Conservation (phyloP, 2,888 invertebrate genomes). For the Coelopa pilipes region DNA sequence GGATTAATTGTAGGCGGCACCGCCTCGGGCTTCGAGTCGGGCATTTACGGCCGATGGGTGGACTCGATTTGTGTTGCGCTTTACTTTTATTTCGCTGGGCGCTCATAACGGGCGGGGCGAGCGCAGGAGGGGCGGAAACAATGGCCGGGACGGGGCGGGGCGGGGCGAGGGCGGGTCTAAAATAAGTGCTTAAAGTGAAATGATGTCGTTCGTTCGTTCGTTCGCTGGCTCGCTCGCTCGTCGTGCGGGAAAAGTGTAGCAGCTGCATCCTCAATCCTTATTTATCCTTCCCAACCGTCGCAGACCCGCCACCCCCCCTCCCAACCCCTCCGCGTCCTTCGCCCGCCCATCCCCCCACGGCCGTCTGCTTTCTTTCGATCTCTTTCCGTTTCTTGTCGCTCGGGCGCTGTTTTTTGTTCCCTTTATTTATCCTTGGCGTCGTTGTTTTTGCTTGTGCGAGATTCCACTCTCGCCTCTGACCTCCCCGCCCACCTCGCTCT, state of each 20-base stretch:
- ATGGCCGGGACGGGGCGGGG: slow-evolving; percentile 3
- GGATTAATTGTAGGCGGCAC: slow-evolving; percentile 25
- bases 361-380: slow-evolving; percentile 1
- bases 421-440: slow-evolving; percentile 19
- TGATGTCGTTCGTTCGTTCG: slow-evolving; percentile 56
- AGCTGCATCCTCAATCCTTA: slow-evolving; percentile 55
- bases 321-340: not conserved
- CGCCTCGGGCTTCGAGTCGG: slow-evolving; percentile 24
- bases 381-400: too few species aligned
- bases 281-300: slow-evolving; percentile 51
- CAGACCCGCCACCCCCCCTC: too few species aligned
- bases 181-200: slow-evolving; percentile 64
- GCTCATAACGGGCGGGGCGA: slow-evolving; percentile 13
- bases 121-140: not conserved
- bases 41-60: not conserved
- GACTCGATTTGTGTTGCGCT: not conserved
- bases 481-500: not conserved
- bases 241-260: slow-evolving; percentile 56
- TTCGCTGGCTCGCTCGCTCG: too few species aligned
- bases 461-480: slow-evolving; percentile 48
- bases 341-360: not conserved
- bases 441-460: slow-evolving; percentile 45
- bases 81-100: not conserved
- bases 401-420: too few species aligned
- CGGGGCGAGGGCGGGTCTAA: slow-evolving; percentile 41